phyloP scores from a whole-genome alignment of 2,797 vertebrate genomes.

The Alectoris magna region DNA sequence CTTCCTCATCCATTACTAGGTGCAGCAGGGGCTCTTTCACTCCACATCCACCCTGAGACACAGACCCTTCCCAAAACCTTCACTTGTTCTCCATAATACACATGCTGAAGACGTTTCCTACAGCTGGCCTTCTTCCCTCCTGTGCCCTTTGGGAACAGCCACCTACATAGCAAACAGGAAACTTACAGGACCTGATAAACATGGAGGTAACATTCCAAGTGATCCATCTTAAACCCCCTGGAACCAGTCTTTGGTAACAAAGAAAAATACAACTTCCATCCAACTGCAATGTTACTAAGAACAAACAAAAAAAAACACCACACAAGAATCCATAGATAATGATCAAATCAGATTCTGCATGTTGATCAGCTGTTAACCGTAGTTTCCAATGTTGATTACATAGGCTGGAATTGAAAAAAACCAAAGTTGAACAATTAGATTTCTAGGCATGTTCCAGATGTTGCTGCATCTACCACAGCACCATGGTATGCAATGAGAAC shows the following conservation, averaged over 20 bases:
- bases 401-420: not conserved
- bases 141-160: not conserved
- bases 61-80: not conserved
- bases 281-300: not conserved
- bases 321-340: not conserved
- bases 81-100: not conserved
- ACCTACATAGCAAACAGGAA: not conserved
- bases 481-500: not conserved
- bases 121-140: not conserved
- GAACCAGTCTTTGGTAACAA: not conserved
- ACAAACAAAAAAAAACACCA: not conserved
- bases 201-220: not conserved
- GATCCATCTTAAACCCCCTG: not conserved
- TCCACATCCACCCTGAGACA: not conserved
- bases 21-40: not conserved
- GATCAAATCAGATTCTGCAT: constrained; percentile 21
- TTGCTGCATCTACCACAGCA: constrained; percentile 33
- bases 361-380: constrained; percentile 30
- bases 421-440: not conserved
- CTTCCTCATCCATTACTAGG: not conserved
- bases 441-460: constrained; percentile 20
- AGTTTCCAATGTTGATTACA: constrained; percentile 29
- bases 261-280: not conserved
- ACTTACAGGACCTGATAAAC: not conserved
- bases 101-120: not conserved